phyloP scores from a whole-genome alignment of 2,888 invertebrate genomes.

The Eupithecia dodoneata region DNA sequence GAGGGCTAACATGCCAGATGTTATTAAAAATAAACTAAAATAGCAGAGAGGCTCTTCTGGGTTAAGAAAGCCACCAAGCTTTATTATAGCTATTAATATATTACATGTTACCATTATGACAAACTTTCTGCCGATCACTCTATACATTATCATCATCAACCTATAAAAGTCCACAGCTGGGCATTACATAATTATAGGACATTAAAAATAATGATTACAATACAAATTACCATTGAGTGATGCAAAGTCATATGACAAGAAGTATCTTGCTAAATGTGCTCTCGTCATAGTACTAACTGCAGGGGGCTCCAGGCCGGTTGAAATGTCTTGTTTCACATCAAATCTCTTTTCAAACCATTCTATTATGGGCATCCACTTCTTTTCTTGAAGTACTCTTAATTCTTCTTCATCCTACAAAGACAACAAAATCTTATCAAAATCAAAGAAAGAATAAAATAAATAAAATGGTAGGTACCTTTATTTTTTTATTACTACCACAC shows the following conservation, averaged over 20 bases:
- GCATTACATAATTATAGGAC: no score
- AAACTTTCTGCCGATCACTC: no score
- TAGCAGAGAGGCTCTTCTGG: no score
- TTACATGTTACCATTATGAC: no score
- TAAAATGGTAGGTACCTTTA: background rate
- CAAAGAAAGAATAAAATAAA: background rate
- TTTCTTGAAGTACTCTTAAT: constrained; percentile 88
- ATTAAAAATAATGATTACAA: background rate
- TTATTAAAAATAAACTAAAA: no score
- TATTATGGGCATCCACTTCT: constrained; percentile 95
- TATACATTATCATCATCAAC: no score
- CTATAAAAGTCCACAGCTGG: no score
- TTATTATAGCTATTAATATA: no score
- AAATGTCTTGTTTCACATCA: constrained; percentile 88
- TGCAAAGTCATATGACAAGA: constrained; percentile 92
- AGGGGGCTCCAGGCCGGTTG: constrained; percentile 88
- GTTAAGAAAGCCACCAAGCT: no score
- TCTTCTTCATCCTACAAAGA: constrained; percentile 88
- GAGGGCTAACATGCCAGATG: no score
- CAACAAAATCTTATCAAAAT: constrained; percentile 8
- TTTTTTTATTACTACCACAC: background rate
- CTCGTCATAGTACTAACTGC: constrained; percentile 86
- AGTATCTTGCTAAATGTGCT: constrained; percentile 88
- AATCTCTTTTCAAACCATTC: constrained; percentile 95
- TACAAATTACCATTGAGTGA: constrained; percentile 89